phyloP scores from a whole-genome alignment of 2,888 invertebrate species.

The Ceriagrion tenellum region DNA sequence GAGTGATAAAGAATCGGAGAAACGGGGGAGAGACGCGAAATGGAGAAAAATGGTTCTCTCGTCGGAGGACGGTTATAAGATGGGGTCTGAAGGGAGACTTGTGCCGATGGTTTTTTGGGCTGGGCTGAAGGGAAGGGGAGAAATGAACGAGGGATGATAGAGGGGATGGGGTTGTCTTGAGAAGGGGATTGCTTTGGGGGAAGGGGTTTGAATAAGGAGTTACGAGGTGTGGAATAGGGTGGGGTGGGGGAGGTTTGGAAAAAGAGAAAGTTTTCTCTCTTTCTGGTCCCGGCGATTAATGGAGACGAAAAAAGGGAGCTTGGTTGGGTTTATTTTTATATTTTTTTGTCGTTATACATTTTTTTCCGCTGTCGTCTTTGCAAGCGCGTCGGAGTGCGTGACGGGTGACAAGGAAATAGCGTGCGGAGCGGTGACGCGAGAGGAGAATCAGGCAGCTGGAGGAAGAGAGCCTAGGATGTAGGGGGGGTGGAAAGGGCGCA shows the following conservation, averaged over 20 bases:
- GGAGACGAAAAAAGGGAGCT: constrained; percentile 4
- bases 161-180: background rate
- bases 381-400: constrained; percentile 39
- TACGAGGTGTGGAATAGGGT: background rate
- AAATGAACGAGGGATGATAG: background rate
- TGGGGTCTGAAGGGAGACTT: too few species aligned
- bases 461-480: background rate
- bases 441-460: background rate
- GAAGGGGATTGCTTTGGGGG: background rate
- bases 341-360: constrained; percentile 25
- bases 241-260: background rate
- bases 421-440: background rate
- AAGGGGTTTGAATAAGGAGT: background rate
- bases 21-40: background rate
- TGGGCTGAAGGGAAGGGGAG: background rate
- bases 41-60: background rate
- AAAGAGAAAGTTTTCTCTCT: constrained; percentile 19
- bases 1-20: background rate
- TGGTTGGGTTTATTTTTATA: background rate
- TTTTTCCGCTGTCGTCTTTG: constrained; percentile 52
- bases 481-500: background rate
- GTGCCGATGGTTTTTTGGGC: background rate
- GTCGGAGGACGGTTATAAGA: too few species aligned
- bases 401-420: constrained; percentile 57
- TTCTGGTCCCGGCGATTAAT: constrained; percentile 29